These are phyloP conservation scores for Hofmannophila pseudospretella DNA, from an alignment of 2,888 invertebrate species.

Conservation along the genomic window DNA sequence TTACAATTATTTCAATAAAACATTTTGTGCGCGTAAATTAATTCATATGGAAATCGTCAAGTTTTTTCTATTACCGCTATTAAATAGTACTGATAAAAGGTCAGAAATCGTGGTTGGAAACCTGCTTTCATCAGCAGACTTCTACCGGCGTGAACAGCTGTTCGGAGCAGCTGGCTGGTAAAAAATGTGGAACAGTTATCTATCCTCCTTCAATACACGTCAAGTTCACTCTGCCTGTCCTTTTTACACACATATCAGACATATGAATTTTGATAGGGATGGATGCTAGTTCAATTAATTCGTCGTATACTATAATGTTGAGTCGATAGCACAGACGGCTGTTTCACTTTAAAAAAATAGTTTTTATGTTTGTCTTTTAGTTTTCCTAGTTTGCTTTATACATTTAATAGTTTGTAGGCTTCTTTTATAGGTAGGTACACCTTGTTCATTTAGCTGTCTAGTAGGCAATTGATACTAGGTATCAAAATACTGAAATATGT, in stretches of 20 bases:
- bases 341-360: not conserved
- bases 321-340: not conserved
- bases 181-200: slow-evolving; percentile 69
- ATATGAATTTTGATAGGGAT: slow-evolving; percentile 32
- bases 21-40: no score
- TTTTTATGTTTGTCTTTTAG: no score
- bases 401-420: no score
- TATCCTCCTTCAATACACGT: slow-evolving; percentile 51
- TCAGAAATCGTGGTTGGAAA: not conserved
- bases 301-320: not conserved
- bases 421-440: no score
- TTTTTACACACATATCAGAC: slow-evolving; percentile 39
- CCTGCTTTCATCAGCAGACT: slow-evolving; percentile 4
- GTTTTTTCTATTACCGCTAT: no score
- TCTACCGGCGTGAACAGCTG: slow-evolving; percentile 71
- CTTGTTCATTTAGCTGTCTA: no score
- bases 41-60: no score
- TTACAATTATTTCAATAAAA: no score
- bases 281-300: slow-evolving; percentile 14
- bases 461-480: no score
- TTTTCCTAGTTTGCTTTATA: no score
- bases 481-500: no score
- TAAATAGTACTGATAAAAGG: not conserved
- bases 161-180: slow-evolving; percentile 69
- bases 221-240: slow-evolving; percentile 37